Evolutionary conservation across 1,140 invertebrate genomes (phyloP).

Genomic region (Cylas formicarius): DNA sequence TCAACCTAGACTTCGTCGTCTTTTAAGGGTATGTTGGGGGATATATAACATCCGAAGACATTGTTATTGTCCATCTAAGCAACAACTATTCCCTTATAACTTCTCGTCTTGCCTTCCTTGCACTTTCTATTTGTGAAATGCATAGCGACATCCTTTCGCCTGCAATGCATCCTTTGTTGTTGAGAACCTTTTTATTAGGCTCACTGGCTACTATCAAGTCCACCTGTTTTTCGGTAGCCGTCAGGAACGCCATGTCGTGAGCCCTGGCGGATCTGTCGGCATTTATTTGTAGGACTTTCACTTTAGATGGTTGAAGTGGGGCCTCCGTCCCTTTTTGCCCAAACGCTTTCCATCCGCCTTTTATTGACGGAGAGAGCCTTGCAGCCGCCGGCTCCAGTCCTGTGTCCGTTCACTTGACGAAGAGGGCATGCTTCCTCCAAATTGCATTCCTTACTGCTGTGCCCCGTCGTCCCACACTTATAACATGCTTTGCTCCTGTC

Average conservation of each 20-base stretch:
- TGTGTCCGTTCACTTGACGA: conserved; percentile 7
- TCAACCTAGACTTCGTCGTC: no score
- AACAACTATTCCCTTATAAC: background rate
- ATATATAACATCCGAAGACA: conserved; percentile 11
- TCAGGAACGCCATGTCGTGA: conserved; percentile 9
- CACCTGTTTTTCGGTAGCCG: conserved; percentile 3
- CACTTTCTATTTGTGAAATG: conserved; percentile 1
- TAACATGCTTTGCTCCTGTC: conserved; percentile 11
- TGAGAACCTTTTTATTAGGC: conserved; percentile 3
- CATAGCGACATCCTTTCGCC: conserved; percentile 6
- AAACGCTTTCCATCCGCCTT: background rate
- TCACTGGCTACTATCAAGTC: conserved; percentile 9
- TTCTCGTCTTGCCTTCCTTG: background rate
- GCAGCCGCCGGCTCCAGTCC: conserved; percentile 2
- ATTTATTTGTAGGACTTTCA: conserved; percentile 15
- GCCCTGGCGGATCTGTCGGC: background rate
- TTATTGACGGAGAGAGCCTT: background rate
- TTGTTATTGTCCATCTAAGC: background rate
- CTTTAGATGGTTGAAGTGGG: background rate
- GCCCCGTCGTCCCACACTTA: conserved; percentile 18
- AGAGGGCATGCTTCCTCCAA: conserved; percentile 9
- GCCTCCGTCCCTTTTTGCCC: background rate
- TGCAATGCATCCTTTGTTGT: conserved; percentile 3
- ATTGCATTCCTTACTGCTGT: conserved; percentile 13
- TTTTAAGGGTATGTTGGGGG: conserved; percentile 10